Evolutionary conservation across 1,140 invertebrate species (phyloP).

Genomic region (Medauroidea extradentata): DNA sequence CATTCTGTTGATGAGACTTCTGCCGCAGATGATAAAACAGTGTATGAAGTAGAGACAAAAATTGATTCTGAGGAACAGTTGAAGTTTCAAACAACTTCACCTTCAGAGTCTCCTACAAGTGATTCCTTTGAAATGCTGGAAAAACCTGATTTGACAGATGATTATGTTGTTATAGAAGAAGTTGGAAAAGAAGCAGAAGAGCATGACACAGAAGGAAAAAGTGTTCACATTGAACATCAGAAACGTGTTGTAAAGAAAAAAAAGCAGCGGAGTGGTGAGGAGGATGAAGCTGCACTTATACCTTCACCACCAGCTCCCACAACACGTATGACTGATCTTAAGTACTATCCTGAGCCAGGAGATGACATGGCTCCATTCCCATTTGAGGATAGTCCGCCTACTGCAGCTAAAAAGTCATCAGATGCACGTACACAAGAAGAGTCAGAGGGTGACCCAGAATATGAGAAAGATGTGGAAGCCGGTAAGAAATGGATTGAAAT

Average conservation of each 20-base stretch:
- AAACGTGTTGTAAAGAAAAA: conserved; percentile 41
- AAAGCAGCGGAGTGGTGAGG: conserved; percentile 63
- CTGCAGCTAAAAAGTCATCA: conserved; percentile 20
- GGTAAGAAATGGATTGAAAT: conserved; percentile 86
- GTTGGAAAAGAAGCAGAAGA: conserved; percentile 78
- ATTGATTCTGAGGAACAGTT: background rate
- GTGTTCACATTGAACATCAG: conserved; percentile 57
- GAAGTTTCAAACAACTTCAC: conserved; percentile 25
- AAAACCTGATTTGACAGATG: conserved; percentile 78
- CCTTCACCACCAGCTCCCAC: conserved; percentile 54
- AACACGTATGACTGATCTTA: conserved; percentile 50
- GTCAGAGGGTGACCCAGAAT: conserved; percentile 40
- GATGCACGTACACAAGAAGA: conserved; percentile 2
- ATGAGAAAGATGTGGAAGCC: conserved; percentile 59
- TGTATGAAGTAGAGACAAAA: conserved; percentile 37
- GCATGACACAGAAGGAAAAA: conserved; percentile 73
- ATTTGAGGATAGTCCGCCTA: conserved; percentile 69
- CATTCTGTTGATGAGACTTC: conserved; percentile 47
- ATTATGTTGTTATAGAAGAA: conserved; percentile 82
- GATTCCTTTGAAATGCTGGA: conserved; percentile 88
- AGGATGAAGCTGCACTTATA: conserved; percentile 65
- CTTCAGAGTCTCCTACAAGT: conserved; percentile 69
- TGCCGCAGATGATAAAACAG: conserved; percentile 49
- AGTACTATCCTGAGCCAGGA: conserved; percentile 46
- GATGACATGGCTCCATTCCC: conserved; percentile 53